These are phyloP conservation scores for Anarrhichthys ocellatus DNA, from an alignment of 2,113 vertebrate genomes.

Conservation along the genomic window DNA sequence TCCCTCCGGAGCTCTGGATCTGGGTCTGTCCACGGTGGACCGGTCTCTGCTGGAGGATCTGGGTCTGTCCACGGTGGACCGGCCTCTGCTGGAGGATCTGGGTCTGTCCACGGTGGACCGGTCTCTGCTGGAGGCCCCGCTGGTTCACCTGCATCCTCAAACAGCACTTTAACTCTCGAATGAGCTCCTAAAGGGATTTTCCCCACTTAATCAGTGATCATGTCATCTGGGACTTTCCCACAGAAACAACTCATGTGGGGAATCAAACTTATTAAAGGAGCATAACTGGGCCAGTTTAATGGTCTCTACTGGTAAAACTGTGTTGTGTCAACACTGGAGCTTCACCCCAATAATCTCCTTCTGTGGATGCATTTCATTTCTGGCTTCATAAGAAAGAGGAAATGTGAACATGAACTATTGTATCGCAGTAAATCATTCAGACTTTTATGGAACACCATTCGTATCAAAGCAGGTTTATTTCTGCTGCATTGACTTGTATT, in stretches of 20 bases:
- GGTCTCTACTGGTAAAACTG: background rate
- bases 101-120: background rate
- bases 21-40: no score
- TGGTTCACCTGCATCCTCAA: background rate
- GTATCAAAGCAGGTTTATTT: background rate
- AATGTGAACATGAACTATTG: background rate
- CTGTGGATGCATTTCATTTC: background rate
- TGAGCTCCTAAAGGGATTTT: background rate
- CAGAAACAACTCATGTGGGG: background rate
- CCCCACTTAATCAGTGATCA: no score
- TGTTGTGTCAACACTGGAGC: background rate
- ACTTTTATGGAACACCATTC: background rate
- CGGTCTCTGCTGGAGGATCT: no score
- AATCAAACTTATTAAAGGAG: background rate
- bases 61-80: no score
- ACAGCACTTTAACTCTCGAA: background rate
- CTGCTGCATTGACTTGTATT: background rate
- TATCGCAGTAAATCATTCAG: background rate
- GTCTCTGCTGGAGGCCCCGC: no score
- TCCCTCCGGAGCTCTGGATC: no score
- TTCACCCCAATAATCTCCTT: background rate
- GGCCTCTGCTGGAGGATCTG: no score
- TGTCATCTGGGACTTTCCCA: conserved; percentile 15
- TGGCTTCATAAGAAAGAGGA: background rate
- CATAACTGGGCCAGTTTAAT: background rate